Conservation (phyloP, 2,797 vertebrate species). For the Pseudotriccus pelzelni region DNA sequence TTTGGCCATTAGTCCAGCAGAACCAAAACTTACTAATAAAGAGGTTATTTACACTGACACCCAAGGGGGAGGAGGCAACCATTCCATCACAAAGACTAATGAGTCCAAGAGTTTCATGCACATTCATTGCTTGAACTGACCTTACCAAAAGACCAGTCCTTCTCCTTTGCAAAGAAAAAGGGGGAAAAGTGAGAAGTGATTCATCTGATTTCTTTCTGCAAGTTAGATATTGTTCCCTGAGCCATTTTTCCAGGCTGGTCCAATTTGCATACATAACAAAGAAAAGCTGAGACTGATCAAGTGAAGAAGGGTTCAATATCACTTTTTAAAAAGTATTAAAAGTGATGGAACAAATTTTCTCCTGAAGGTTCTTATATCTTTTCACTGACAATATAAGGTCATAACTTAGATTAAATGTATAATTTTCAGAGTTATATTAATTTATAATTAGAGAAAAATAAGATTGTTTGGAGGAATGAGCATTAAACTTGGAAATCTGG, state of each 20-base stretch:
- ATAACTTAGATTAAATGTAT: background rate
- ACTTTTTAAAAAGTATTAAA: background rate
- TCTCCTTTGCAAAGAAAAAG: background rate
- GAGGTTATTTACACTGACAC: background rate
- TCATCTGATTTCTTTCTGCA: background rate
- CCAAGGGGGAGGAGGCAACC: background rate
- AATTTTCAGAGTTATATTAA: background rate
- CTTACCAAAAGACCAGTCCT: background rate
- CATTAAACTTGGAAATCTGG: background rate
- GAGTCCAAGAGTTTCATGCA: background rate
- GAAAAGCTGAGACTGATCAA: background rate
- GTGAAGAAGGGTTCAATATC: background rate
- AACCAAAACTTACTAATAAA: background rate
- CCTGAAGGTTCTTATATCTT: background rate
- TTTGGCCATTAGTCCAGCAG: background rate
- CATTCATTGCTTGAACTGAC: too few species aligned
- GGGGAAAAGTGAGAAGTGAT: background rate
- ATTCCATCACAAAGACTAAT: background rate
- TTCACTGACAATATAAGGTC: background rate
- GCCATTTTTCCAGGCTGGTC: background rate
- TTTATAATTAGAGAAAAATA: background rate
- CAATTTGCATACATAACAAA: rapidly evolving
- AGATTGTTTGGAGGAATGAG: background rate
- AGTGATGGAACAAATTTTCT: background rate
- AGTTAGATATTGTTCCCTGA: background rate